phyloP scores from a whole-genome alignment of 2,113 vertebrate genomes.

The Vicugna pacos region DNA sequence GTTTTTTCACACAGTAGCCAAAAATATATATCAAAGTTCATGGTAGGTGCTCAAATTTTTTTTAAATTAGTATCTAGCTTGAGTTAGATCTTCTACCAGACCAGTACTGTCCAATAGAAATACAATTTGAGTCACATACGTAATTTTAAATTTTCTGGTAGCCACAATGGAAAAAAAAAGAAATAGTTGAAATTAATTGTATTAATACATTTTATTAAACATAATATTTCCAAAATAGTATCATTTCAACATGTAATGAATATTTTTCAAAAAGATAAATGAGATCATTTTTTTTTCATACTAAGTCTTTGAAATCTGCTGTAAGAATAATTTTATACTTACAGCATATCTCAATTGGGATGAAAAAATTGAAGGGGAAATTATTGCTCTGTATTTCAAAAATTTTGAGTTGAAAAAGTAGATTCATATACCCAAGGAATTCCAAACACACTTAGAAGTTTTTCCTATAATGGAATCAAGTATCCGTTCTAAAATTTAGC shows the following conservation, averaged over 20 bases:
- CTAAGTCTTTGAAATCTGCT: conserved; percentile 7
- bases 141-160: conserved; percentile 1
- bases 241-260: background rate
- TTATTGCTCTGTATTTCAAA: background rate
- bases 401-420: conserved; percentile 12
- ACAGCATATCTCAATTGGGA: background rate
- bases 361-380: conserved; percentile 50
- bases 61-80: background rate
- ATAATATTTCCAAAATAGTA: background rate
- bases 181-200: background rate
- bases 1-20: background rate
- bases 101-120: background rate
- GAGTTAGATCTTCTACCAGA: background rate
- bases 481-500: conserved; percentile 11
- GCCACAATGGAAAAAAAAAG: background rate
- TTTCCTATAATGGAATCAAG: background rate
- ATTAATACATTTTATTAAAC: conserved; percentile 41
- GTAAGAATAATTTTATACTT: background rate
- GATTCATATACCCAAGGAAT: background rate
- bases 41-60: background rate
- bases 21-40: background rate
- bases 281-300: background rate
- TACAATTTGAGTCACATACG: background rate
- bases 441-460: background rate
- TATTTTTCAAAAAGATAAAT: background rate